Evolutionary conservation across 2,113 vertebrate genomes (phyloP), one percentile per base, ranked within the genome.

Genomic region (Onychorhynchus coronatus): DNA sequence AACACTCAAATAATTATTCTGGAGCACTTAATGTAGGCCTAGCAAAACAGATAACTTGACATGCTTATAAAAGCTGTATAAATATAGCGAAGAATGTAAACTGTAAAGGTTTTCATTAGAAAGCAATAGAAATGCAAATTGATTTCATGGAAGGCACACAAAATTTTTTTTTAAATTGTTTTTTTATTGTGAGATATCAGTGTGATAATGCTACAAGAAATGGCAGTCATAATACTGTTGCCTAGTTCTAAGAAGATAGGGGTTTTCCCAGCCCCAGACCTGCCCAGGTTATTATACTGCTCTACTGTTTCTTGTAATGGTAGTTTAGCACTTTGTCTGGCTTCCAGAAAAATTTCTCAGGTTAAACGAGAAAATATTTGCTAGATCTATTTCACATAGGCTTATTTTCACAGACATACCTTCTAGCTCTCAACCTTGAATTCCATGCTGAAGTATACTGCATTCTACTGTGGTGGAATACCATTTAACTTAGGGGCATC

Each of bases 61-160:
- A 52, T 85, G 58, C n/a, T 85, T 83, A 65, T 82, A 82, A 89
- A 93, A 93, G 52, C 58, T 10, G 2, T 85, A 74, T 47, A 91
- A 91, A 91, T 88, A 93, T 27, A 91, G 72, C 4, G 2, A 91
- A 88, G 28, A 82, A 76, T 44, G 75, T 85, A 89, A 97, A 89
- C 49, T 33, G 62, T 49, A 84, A 90, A 73, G 62, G 89, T 92
- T 88, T 46, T 92, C 67, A 89, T 85, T 94, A 82, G 50, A 91
- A 96, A 92, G 84, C 77, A 94, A 94, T 87, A 89, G 79, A 78
- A 87, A 87, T 91, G 50, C 21, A 94, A 88, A 92, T 37, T 82
- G 42, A 91, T 93, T 97, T 97, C 66, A 87, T 8, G 27, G 62
- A 91, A 91, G 39, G 52, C 76, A 88, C 56, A 91, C 46, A 72